Percentiles rank a stretch among this genome's conserved stretches.
Evolutionary conservation across 2,113 vertebrate species (phyloP).

Genomic region (Beaufortia kweichowensis): DNA sequence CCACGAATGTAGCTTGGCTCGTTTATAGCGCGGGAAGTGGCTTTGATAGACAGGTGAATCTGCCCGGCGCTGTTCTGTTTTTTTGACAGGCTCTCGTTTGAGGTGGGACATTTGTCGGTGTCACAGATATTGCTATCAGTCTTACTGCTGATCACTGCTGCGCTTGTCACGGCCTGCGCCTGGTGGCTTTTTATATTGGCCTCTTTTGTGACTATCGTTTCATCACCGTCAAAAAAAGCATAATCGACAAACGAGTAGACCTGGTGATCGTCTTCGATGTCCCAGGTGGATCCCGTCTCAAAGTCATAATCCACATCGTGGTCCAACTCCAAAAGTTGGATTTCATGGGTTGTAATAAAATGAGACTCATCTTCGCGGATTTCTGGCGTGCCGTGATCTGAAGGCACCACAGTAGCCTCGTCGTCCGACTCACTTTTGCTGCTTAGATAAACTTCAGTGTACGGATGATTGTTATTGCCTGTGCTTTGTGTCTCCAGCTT

Average conservation of each 20-base stretch:
- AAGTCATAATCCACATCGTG: conserved; percentile 81
- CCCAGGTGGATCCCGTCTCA: conserved; percentile 82
- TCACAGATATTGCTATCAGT: conserved; percentile 73
- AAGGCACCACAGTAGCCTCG: conserved; percentile 61
- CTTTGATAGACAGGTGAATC: conserved; percentile 94
- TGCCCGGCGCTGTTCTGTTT: conserved; percentile 73
- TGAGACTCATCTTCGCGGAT: conserved; percentile 79
- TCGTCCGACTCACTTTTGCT: conserved; percentile 62
- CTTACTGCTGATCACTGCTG: conserved; percentile 76
- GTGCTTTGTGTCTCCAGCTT: conserved; percentile 55
- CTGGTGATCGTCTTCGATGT: conserved; percentile 83
- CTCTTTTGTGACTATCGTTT: conserved; percentile 58
- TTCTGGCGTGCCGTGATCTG: conserved; percentile 54
- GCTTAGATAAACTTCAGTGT: conserved; percentile 54
- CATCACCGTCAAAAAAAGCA: conserved; percentile 81
- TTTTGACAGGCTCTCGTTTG: conserved; percentile 71
- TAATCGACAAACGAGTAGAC: conserved; percentile 89
- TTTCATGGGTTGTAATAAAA: conserved; percentile 94
- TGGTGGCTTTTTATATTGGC: conserved; percentile 39
- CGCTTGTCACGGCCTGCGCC: conserved; percentile 69
- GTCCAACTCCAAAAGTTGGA: conserved; percentile 90
- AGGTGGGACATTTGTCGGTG: conserved; percentile 72
- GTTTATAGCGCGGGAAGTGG: conserved; percentile 90
- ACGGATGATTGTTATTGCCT: conserved; percentile 64
- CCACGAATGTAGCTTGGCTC: conserved; percentile 80